These are phyloP conservation scores for Hipposideros armiger DNA, from an alignment of 2,113 vertebrate genomes.

Conservation along the genomic window DNA sequence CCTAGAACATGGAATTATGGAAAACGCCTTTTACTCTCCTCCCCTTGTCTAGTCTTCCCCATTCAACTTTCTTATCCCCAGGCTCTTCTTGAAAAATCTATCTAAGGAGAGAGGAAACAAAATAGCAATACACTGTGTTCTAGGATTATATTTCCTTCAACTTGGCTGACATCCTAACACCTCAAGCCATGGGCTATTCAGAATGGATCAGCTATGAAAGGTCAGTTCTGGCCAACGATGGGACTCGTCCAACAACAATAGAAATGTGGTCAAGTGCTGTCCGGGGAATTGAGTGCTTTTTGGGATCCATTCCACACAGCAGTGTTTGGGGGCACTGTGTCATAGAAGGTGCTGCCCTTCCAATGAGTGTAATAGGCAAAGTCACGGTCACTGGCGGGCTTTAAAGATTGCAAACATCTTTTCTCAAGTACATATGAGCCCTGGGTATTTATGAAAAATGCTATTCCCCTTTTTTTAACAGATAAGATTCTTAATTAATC, in stretches of 20 bases:
- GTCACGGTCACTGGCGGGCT: fast-evolving
- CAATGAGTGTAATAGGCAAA: background rate
- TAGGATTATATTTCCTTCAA: conserved; percentile 80
- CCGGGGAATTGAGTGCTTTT: conserved; percentile 68
- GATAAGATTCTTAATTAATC: background rate
- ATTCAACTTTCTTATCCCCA: background rate
- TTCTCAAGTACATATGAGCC: background rate
- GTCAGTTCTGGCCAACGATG: conserved; percentile 71
- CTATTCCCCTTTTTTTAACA: background rate
- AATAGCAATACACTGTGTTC: conserved; percentile 71
- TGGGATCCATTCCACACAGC: background rate
- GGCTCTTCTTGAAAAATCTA: conserved; percentile 64
- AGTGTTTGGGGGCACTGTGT: conserved; percentile 28
- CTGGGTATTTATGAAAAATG: background rate
- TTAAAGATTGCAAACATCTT: conserved; percentile 39
- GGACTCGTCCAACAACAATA: conserved; percentile 69
- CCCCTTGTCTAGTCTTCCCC: background rate
- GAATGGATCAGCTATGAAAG: conserved; percentile 71
- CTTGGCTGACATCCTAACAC: conserved; percentile 81
- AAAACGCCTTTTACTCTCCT: background rate
- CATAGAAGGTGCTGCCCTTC: conserved; percentile 17
- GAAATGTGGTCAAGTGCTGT: background rate
- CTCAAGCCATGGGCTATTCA: conserved; percentile 77
- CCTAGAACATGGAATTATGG: background rate
- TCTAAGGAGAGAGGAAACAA: conserved; percentile 51